Evolutionary conservation across 2,113 vertebrate species (phyloP).

Genomic region (Archilochus colubris): DNA sequence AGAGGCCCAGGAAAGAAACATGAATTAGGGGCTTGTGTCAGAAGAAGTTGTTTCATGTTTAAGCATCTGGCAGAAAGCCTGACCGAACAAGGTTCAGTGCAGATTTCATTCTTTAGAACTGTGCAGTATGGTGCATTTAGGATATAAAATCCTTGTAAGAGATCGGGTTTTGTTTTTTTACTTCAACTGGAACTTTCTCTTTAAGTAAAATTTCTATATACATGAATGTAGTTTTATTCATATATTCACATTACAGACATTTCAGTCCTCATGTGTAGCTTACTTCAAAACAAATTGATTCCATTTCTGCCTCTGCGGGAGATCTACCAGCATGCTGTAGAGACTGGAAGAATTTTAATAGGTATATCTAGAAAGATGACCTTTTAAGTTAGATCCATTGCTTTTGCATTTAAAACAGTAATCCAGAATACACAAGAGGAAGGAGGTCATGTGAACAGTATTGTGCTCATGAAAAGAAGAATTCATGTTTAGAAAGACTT

Average conservation of each 20-base stretch:
- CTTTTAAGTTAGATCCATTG: neutral
- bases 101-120: neutral
- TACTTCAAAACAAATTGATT: neutral
- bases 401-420: neutral
- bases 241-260: neutral
- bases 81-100: neutral
- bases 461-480: neutral
- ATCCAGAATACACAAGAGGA: neutral
- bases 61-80: neutral
- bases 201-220: neutral
- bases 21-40: neutral
- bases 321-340: neutral
- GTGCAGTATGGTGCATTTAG: neutral
- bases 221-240: neutral
- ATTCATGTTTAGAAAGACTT: neutral
- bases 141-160: neutral
- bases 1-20: neutral
- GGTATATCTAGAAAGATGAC: neutral
- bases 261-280: neutral
- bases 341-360: neutral
- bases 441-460: neutral
- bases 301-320: neutral
- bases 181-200: neutral
- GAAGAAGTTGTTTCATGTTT: neutral
- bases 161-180: neutral